These are phyloP conservation scores for Myotis daubentonii DNA, from an alignment of 2,797 vertebrate species.

Conservation along the genomic window DNA sequence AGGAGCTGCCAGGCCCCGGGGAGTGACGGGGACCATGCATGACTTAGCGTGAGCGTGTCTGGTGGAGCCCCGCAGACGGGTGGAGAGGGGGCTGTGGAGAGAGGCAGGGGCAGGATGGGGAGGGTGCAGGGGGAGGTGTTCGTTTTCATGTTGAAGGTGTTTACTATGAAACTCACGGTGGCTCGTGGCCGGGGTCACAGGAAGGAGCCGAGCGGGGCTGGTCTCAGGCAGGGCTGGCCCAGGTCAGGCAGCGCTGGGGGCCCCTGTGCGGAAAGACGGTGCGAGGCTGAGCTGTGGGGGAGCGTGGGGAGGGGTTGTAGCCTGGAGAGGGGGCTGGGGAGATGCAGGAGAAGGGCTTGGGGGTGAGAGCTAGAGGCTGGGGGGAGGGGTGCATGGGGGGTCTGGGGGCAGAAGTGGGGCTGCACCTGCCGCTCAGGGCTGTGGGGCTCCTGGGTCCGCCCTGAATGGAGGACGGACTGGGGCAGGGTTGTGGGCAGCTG, in stretches of 20 bases:
- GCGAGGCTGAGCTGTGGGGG: not conserved
- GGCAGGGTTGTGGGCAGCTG: not conserved
- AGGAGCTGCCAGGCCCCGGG: not conserved
- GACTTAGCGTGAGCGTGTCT: not conserved
- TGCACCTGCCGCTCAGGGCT: not conserved
- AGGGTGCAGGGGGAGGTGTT: not conserved
- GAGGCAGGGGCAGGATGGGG: not conserved
- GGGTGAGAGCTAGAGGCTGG: not conserved
- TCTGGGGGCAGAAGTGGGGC: not conserved
- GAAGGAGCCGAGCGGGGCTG: not conserved
- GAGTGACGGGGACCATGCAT: fast-evolving
- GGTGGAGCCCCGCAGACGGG: not conserved
- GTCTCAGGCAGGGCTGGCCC: not conserved
- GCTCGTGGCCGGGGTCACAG: not conserved
- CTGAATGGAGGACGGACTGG: not conserved
- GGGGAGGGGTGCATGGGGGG: fast-evolving
- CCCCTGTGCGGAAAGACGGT: not conserved
- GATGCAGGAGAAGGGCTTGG: not conserved
- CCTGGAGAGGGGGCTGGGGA: not conserved
- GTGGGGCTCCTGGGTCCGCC: not conserved
- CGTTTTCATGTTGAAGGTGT: not conserved
- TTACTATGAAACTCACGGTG: not conserved
- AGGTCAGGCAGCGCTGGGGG: not conserved
- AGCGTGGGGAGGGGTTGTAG: not conserved
- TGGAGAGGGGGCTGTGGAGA: not conserved